Base-by-base conservation (phyloP, 1,140 invertebrate genomes). In the Cyclargus thomasi region DNA sequence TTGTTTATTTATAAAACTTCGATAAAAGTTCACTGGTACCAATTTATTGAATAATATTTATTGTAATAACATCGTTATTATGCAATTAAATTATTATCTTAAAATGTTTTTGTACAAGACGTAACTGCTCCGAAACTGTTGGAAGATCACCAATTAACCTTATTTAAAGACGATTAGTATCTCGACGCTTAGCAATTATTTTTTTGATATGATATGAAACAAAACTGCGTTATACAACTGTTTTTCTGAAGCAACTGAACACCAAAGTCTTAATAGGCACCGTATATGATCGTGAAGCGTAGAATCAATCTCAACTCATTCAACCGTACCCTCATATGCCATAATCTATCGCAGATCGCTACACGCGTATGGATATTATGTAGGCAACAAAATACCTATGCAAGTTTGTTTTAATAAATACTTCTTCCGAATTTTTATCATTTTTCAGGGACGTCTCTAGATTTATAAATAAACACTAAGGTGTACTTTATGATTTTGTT, bases 271-370 rank as follows among this genome's bases (percentile, higher is more conserved):
- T 64, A 47, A 53, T 21, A 21, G 39, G 39, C 67, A 72, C 63
- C 69, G 70, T 47, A 69, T 69, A 70, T 71, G 72, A 65, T 70
- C 72, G 74, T 47, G 39, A 47, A 73, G 68, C 72, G 70, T 75
- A 73, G 57, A 75, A 76, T 76, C 73, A 79, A 76, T 75, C 70
- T 68, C 23, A 53, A 65, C 22, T 59, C 64, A 47, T 53, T 53
- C 57, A 63, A 62, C 71, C 47, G 62, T 71, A 53, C 29, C 65
- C 55, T 53, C 53, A 65, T 74, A 74, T 16, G 39, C 39, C 39
- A 8, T 47, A 47, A 47, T 47, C 39, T 47, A 47, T 47, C 39
- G 39, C 39, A 47, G 39, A 47, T 71, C 67, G 65, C 63, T 71
- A 21, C 64, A 70, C 65, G 70, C 72, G 39, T 16, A 47, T 11